Conservation (phyloP, 2,113 vertebrate genomes). For the Syngnathus scovelli region DNA sequence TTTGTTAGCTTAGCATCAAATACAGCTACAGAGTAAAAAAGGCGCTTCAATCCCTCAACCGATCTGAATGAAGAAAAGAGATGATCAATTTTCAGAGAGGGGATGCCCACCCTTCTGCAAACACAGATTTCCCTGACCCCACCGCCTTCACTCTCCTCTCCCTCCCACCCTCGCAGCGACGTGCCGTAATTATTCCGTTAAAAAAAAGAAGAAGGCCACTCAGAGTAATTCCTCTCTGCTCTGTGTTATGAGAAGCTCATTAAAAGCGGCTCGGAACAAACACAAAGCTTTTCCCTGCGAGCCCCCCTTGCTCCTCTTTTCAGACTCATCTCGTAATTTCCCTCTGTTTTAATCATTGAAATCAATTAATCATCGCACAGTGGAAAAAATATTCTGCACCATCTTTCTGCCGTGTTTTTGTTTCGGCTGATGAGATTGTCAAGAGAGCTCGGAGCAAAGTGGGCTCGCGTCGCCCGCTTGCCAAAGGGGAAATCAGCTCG, state of each 20-base stretch:
- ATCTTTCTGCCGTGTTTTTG: slow-evolving; percentile 79
- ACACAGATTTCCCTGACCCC: neutral
- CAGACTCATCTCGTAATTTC: slow-evolving; percentile 92
- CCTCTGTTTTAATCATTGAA: slow-evolving; percentile 96
- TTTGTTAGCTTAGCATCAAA: neutral
- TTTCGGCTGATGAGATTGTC: slow-evolving; percentile 67
- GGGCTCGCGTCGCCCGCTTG: slow-evolving; percentile 75
- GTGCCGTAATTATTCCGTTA: slow-evolving; percentile 83
- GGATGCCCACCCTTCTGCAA: slow-evolving; percentile 41
- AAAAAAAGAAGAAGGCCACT: slow-evolving; percentile 53
- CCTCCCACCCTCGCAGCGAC: slow-evolving; percentile 70
- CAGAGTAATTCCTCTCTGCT: slow-evolving; percentile 87
- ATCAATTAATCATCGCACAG: slow-evolving; percentile 99
- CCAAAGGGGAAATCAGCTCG: slow-evolving; percentile 88
- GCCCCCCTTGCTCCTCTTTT: slow-evolving; percentile 76
- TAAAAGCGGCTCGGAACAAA: slow-evolving; percentile 92
- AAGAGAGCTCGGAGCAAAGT: slow-evolving; percentile 85
- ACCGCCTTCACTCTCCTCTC: slow-evolving; percentile 3
- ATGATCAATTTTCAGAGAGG: slow-evolving; percentile 53
- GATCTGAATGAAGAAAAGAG: slow-evolving; percentile 11
- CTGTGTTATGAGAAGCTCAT: slow-evolving; percentile 95
- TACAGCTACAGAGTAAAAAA: neutral
- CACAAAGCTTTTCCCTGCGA: slow-evolving; percentile 93
- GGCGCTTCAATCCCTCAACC: too few relatives aligned
- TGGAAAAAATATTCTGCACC: slow-evolving; percentile 90